phyloP scores from a whole-genome alignment of 2,113 vertebrate genomes.

The human (Homo sapiens) region GRCh38 chr3:67555001-67555500 shows the following conservation, averaged over 20 bases:
- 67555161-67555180: background rate
- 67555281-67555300: background rate
- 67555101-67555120: background rate
- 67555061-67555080: background rate
- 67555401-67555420: background rate
- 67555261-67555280: background rate
- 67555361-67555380: background rate
- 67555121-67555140: background rate
- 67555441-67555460: background rate
- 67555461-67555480: background rate
- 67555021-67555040: background rate
- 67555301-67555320: background rate
- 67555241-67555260: background rate
- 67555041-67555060: no score
- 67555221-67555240: background rate
- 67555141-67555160: background rate
- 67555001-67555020: accelerated
- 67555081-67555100: background rate
- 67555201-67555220: background rate
- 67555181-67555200: background rate
- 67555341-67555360: background rate
- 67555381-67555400: background rate
- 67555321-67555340: background rate
- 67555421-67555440: background rate
- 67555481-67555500: background rate